Base-by-base conservation (phyloP, 2,888 invertebrate species). In the Lasioglossum malachurum region DNA sequence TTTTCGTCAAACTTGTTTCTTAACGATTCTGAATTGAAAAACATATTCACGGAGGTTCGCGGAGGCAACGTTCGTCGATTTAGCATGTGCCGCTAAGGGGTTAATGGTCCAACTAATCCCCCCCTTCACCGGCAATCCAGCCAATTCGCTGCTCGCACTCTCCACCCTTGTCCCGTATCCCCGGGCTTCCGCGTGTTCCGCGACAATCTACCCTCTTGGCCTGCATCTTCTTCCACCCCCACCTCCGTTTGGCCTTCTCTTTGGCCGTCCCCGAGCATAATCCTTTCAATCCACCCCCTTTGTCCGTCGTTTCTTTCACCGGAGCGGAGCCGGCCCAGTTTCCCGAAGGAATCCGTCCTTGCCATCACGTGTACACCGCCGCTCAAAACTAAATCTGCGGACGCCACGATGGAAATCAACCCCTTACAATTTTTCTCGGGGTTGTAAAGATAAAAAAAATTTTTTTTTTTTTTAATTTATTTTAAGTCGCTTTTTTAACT, bases 251-350 rank as follows among this genome's bases (percentile, higher is more conserved):
- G 16, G 16, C n/a, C 57, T 57, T 57, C 57, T 8, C 57, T 57
- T 57, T n/a, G n/a, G 1, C 64, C 64, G 64, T 27, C 64, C 31
- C 64, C 14, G 14, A 27, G 5, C 27, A 14, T 16, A 64, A 64
- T 31, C 64, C 64, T 31, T 64, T 64, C 64, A 64, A 64, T 64
- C 64, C 14, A 14, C 1, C 64, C 64, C 64, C 64, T 16, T 64
- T 64, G 64, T 64, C 31, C 31, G 64, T 27, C 31, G 64, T 64
- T 64, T 64, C 64, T 64, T 64, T 64, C 64, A 64, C 14, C 31
- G 31, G 23, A 57, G 10, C 57, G 8, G 57, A 31, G 27, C 5
- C 64, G 64, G 27, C 64, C 64, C 64, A 64, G 64, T 64, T 64
- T 31, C 31, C 64, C 64, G 31, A 31, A 64, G 64, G 64, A 64